Base-by-base conservation (phyloP, 1,140 invertebrate species). In the Parapsyche elsis region DNA sequence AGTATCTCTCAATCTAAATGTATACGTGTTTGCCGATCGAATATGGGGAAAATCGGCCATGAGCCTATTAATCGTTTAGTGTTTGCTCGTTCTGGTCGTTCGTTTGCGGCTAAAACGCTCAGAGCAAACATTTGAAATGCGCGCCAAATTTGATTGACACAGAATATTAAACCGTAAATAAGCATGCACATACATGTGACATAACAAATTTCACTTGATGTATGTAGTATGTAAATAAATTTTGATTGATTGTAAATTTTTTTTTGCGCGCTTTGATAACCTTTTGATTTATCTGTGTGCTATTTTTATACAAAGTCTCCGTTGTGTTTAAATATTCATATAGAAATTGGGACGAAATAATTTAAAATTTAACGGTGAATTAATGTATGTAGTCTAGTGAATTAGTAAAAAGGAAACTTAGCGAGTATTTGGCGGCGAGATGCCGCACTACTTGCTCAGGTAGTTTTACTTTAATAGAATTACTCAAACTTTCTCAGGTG, bases 361-460 rank as follows among this genome's bases (percentile, higher is more conserved):
- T 5, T 53, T 53, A 53, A 53, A 53, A 53, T 53, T 53, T 10
- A 53, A 12, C 2, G 49, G 49, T 12, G 49, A 53, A 53, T 14
- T 53, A 14, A 12, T 12, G 45, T 7, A 46, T 12, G 23, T 14
- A 23, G 64, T 67, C 21, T 67, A 12, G 64, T 16, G 10, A 16
- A 61, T 61, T 61, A 61, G 21, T 61, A 21, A 61, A 4, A 53
- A 5, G 49, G 12, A 53, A 61, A 61, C 59, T 61, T 67, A 24
- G 26, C 9, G 24, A 26, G 16, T 0, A 61, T 9, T 61, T 61
- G 57, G 0, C 16, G 16, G 10, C 19, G 7, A 21, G 12, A 53
- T 53, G 49, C 49, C 0, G 23, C 64, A 26, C 64, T 67, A 12
- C 4, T 12, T 26, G 2, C 16, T 21, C 64, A 67, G 26, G 21